Conservation (phyloP, 2,797 vertebrate genomes). For the Darevskia mixta region DNA sequence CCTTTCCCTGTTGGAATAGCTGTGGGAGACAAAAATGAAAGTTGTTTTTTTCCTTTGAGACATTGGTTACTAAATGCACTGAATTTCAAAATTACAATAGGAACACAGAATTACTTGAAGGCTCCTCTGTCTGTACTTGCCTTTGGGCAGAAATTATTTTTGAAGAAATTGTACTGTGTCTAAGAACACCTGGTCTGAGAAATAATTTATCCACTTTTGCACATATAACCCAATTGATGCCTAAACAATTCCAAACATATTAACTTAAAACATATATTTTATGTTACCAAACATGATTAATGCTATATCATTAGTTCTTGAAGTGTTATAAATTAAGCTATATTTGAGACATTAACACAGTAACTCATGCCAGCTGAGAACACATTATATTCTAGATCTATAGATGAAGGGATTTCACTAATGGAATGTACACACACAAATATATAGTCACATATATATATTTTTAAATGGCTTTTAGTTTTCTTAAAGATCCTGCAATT, state of each 20-base stretch:
- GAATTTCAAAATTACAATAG: conserved; percentile 60
- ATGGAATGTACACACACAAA: not conserved
- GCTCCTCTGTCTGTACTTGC: conserved; percentile 45
- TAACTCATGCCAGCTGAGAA: not conserved
- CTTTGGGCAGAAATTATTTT: conserved; percentile 47
- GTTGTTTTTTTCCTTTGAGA: conserved; percentile 62
- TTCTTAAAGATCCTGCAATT: not conserved
- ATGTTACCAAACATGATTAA: conserved; percentile 2
- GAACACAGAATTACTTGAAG: conserved; percentile 34
- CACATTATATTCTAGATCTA: not conserved
- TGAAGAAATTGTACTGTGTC: conserved; percentile 39
- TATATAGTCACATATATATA: too few species aligned
- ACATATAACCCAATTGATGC: conserved; percentile 2
- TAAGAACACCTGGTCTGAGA: conserved; percentile 26
- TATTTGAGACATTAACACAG: not conserved
- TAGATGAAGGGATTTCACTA: not conserved
- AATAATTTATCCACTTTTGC: conserved; percentile 12
- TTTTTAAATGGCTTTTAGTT: not conserved
- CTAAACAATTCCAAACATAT: not conserved
- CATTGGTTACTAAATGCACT: conserved; percentile 54
- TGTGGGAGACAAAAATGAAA: conserved; percentile 70
- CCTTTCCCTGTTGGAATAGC: conserved; percentile 49
- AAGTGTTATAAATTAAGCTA: conserved; percentile 31
- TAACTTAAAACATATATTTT: not conserved
- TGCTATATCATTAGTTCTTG: not conserved